Evolutionary conservation across 2,797 vertebrate genomes (phyloP), one percentile per base, ranked within the genome.

Genomic region (Myiothlypis coronata): DNA sequence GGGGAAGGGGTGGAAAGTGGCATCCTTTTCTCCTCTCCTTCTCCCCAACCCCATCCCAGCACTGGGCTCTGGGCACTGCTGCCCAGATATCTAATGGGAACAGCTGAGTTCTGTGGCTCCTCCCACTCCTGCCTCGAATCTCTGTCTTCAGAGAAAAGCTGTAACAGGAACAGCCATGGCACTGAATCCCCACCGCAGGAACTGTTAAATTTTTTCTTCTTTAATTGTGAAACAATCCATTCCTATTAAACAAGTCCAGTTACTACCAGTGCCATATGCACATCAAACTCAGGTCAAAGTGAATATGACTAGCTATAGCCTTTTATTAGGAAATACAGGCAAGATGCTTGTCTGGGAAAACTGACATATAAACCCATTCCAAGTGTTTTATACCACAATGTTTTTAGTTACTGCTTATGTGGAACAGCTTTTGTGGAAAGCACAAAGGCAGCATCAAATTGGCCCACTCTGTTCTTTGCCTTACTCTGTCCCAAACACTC

Each of bases 201-300:
- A 82, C 49, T 67, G 44, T 50, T 83, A 83, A 37, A 22, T 67
- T 87, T 86, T 86, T 90, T 63, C 63, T 60, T 57, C 46, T 82
- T 87, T 90, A 84, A 82, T 55, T 87, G 89, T 68, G 69, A 94
- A 94, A 86, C 87, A 94, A 83, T 60, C 69, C 69, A 34, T 85
- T 87, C 82, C 96, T 93, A 88, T 95, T 93, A 94, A 94, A 91
- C 79, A 83, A 93, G 84, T 35, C 84, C 71, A 43, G 87, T 89
- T 83, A 92, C 80, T 63, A 63, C 67, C 68, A 87, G 14, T 77
- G 70, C 93, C 93, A 95, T 84, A 92, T 77, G 88, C 74, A 90
- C 95, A 92, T 90, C 90, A 94, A 95, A 84, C 90, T 83, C 64
- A 1, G 63, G 92, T 86, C 70, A 32, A 75, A 94, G 90, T 21